Percentiles rank a stretch among this genome's conserved stretches.
These are phyloP conservation scores for Neodiprion lecontei DNA, from an alignment of 1,140 invertebrate species.

Conservation along the genomic window DNA sequence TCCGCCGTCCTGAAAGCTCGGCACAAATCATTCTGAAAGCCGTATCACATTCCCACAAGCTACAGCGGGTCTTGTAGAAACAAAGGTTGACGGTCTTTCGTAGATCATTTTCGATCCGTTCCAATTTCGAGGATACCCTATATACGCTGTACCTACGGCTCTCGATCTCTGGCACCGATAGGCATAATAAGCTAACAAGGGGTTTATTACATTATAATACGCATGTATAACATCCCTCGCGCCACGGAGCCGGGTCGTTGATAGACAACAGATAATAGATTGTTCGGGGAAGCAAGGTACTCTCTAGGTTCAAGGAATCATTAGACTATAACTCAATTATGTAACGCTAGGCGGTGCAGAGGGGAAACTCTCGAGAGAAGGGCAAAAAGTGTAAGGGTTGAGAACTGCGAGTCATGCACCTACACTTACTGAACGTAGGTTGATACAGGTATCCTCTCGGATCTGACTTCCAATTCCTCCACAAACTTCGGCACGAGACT, in stretches of 20 bases:
- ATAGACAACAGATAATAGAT: slow-evolving; percentile 14
- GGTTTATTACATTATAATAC: slow-evolving; percentile 16
- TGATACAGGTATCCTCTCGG: too few species aligned
- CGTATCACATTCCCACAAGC: too few species aligned
- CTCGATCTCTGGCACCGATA: neutral
- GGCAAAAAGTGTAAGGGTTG: slow-evolving; percentile 9
- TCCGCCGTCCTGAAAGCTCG: too few species aligned
- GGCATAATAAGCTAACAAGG: slow-evolving; percentile 8
- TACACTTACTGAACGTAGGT: neutral
- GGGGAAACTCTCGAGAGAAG: neutral
- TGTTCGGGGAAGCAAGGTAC: slow-evolving; percentile 11
- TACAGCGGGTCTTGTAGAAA: too few species aligned
- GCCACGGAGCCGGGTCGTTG: neutral
- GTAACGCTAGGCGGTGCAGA: neutral
- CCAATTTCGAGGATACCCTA: neutral
- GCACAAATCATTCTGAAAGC: too few species aligned
- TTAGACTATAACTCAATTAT: slow-evolving; percentile 18
- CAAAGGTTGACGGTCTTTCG: too few species aligned
- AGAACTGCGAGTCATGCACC: slow-evolving; percentile 9
- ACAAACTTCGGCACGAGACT: too few species aligned
- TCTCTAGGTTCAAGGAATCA: slow-evolving; percentile 12
- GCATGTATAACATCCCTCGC: neutral
- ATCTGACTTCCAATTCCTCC: too few species aligned
- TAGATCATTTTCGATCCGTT: neutral
- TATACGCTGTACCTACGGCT: neutral